Base-by-base conservation (phyloP, 37 sponge, comb jelly and placozoan genomes). In the Crambe crambe region DNA sequence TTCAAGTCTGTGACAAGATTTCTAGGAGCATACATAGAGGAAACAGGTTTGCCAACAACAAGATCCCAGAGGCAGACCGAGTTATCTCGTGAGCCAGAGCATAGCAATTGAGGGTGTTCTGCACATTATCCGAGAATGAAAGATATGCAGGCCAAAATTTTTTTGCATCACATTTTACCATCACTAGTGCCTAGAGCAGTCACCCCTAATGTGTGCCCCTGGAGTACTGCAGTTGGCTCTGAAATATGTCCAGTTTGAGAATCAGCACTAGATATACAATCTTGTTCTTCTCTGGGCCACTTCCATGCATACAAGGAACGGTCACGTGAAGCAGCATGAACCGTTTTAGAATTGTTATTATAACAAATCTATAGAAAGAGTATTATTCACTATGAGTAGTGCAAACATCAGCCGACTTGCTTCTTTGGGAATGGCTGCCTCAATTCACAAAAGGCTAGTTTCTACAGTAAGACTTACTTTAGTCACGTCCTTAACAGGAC, bases 61-160 rank as follows among this genome's bases (percentile, higher is more conserved):
- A 79, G 8, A 67, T 91, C 84, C 92, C 92, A 91, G 18, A 91
- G 65, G 62, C 88, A 73, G 1, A 91, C 80, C 0, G 80, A 76
- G 37, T 87, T 91, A 44, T 91, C 92, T 29, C 92, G 35, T 17
- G 87, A 87, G 1, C 92, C 92, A 58, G 87, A 87, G 39, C 77
- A 77, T 56, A 91, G 78, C 43, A 81, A 57, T 10, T 85, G 44
- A 1, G 70, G 64, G 25, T 70, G 37, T 9, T 47, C 82, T 74
- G 73, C 43, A 67, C 10, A 12, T 47, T n/a, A n/a, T n/a, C n/a
- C n/a, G n/a, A n/a, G n/a, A n/a, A n/a, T n/a, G n/a, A n/a, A n/a
- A n/a, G n/a, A n/a, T n/a, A n/a, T n/a, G n/a, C n/a, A n/a, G n/a
- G n/a, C n/a, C n/a, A n/a, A n/a, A n/a, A n/a, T n/a, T n/a, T n/a